Base-by-base conservation (phyloP, 2,888 invertebrate genomes). In the Criorhina ranunculi region DNA sequence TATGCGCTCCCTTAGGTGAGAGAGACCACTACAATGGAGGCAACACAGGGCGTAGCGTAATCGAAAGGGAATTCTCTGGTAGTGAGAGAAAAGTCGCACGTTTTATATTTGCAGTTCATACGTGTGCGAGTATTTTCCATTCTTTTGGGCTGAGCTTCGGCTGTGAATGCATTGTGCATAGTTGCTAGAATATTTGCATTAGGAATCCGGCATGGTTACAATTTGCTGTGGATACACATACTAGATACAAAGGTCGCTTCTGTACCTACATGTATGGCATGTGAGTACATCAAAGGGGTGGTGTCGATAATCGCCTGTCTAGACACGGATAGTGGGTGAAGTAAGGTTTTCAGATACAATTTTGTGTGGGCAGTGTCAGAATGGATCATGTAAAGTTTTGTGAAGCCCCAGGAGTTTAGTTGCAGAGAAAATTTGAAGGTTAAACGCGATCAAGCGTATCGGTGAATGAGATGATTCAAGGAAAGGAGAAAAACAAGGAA, bases 151-250 rank as follows among this genome's bases (percentile, higher is more conserved):
- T 49, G 24, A 70, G 70, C 60, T 62, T 72, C 31, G 42, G 12
- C n/a, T 40, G 35, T 40, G 55, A 66, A 66, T 76, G 75, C 75
- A 66, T 66, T 46, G 66, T 76, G 76, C 67, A 76, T 49, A 37
- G 51, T 15, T 64, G 35, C 17, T 42, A 55, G 37, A 55, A 67
- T 66, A 59, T 76, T 77, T 67, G 67, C 67, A 67, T 77, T 69
- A 69, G 77, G 44, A 67, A 77, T 60, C 77, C 51, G 42, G 67
- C 60, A 69, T 67, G 59, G 76, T 60, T 60, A 67, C 67, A 60
- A 46, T 40, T 57, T 33, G 35, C 9, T 40, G 24, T 37, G 44
- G 35, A 6, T 67, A 24, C 24, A 24, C 2, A 24, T 24, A 24
- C 24, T 24, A 31, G 59, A 69, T 53, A 55, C 35, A 64, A 73